phyloP scores from a whole-genome alignment of 64 coral and sea anemone genomes.

The Cladopsammia gracilis region DNA sequence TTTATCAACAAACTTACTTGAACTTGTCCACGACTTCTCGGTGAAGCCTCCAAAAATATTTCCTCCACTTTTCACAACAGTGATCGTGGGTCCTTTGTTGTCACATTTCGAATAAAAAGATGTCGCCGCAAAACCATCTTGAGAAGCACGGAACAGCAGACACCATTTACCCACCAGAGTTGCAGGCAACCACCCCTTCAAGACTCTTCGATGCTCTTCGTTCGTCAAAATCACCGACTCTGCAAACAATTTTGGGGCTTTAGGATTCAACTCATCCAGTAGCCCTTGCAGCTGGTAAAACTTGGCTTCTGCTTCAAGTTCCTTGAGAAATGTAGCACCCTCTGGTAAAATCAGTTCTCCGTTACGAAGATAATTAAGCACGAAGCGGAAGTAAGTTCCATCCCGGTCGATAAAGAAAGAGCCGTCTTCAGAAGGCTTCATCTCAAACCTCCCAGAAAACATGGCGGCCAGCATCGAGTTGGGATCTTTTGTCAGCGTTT shows the following conservation, averaged over 20 bases:
- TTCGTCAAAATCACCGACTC: not conserved
- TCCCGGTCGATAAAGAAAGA: constrained; percentile 24
- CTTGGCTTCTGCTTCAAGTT: not conserved
- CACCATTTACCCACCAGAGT: not conserved
- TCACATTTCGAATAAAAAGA: not conserved
- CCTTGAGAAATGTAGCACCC: not conserved
- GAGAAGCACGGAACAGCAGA: constrained; percentile 3
- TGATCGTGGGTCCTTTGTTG: constrained; percentile 11
- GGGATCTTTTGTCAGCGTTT: not conserved
- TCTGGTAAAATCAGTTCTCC: not conserved
- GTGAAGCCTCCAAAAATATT: constrained; percentile 20
- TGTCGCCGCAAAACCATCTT: not conserved
- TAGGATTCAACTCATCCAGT: too few relatives aligned
- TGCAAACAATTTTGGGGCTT: not conserved
- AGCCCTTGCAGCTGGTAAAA: too few relatives aligned
- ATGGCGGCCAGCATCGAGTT: not conserved
- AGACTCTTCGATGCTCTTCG: not conserved
- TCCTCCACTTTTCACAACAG: not conserved
- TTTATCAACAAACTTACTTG: too few relatives aligned
- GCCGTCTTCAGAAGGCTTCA: not conserved
- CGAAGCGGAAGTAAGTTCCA: not conserved
- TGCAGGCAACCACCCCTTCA: not conserved
- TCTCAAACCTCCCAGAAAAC: too few relatives aligned
- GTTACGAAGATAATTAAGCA: constrained; percentile 1
- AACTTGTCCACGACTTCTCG: not conserved